Conservation (phyloP, 2,888 invertebrate species). For the Parnassius smintheus region DNA sequence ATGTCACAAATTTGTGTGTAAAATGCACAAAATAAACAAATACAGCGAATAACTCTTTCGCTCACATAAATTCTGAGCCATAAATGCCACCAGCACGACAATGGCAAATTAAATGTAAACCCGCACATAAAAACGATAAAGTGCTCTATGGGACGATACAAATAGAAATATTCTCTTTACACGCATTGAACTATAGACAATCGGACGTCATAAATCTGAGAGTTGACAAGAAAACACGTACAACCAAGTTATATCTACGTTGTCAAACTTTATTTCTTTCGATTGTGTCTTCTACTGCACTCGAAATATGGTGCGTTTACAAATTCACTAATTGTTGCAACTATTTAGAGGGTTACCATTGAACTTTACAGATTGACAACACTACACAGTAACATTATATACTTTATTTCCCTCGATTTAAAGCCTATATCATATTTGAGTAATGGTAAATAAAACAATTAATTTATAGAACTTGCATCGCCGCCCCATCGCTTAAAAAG, state of each 20-base stretch:
- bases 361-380: not conserved
- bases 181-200: constrained; percentile 76
- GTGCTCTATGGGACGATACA: constrained; percentile 55
- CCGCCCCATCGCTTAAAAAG: constrained; percentile 76
- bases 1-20: constrained; percentile 12
- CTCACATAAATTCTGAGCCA: constrained; percentile 59
- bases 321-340: constrained; percentile 15
- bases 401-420: not conserved
- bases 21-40: constrained; percentile 38
- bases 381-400: not conserved
- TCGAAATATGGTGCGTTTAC: constrained; percentile 31
- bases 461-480: constrained; percentile 47
- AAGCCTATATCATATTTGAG: constrained; percentile 15
- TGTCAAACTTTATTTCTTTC: constrained; percentile 16
- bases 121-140: constrained; percentile 65
- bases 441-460: constrained; percentile 3
- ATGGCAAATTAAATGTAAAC: constrained; percentile 74
- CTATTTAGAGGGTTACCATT: constrained; percentile 3
- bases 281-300: constrained; percentile 36
- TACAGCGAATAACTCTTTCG: constrained; percentile 48
- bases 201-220: constrained; percentile 74
- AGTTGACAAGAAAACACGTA: constrained; percentile 73
- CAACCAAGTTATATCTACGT: constrained; percentile 39
- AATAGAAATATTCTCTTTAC: constrained; percentile 76
- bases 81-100: constrained; percentile 66